phyloP scores from a whole-genome alignment of 2,113 vertebrate species.

The Noctilio leporinus region DNA sequence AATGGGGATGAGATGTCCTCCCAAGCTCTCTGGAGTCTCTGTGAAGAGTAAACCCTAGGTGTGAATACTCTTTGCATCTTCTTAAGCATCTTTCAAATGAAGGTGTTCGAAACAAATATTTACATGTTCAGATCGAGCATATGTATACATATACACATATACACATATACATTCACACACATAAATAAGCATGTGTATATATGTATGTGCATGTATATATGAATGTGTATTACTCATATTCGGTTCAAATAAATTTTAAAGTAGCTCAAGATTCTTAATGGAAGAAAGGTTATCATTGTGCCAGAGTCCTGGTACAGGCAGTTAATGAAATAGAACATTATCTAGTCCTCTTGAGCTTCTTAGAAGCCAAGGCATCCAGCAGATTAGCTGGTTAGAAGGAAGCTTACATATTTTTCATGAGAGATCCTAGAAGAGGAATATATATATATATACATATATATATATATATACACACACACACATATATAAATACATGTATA shows the following conservation, averaged over 20 bases:
- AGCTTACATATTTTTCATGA: not conserved
- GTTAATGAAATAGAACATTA: not conserved
- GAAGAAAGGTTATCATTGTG: not conserved
- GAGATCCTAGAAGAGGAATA: not conserved
- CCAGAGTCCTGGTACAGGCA: not conserved
- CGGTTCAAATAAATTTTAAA: not conserved
- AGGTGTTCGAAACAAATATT: not conserved
- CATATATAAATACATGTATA: not conserved
- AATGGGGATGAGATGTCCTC: not conserved
- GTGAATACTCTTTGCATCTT: not conserved
- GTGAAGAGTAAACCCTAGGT: not conserved
- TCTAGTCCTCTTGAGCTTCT: not conserved
- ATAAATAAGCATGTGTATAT: not conserved
- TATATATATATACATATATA: not conserved
- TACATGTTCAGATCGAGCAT: not conserved
- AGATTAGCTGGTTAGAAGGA: not conserved
- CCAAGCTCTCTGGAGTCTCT: not conserved
- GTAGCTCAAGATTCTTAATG: not conserved
- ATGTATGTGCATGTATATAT: not conserved
- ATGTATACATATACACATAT: not conserved
- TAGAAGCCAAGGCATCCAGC: not conserved
- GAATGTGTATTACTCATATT: not conserved
- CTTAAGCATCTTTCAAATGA: not conserved
- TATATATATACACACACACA: not conserved
- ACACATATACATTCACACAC: not conserved